Evolutionary conservation across 2,113 vertebrate species (phyloP).

Genomic region (Eudorcas thomsonii): DNA sequence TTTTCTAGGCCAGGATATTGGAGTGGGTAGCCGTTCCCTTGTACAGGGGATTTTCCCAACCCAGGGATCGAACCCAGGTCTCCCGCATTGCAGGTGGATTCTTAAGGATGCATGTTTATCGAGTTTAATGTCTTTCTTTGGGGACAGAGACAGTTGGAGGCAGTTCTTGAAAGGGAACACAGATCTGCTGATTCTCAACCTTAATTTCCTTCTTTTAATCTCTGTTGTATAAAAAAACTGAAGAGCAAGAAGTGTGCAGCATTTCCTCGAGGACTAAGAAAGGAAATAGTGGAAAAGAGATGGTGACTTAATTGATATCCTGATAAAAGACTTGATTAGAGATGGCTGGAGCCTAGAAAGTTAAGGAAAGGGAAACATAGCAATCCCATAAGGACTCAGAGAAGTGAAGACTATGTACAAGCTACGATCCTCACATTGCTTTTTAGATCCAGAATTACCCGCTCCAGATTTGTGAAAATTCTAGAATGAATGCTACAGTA

Average conservation of each 20-base stretch:
- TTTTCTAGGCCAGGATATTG: background rate
- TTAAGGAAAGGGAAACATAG: background rate
- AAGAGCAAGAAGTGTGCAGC: background rate
- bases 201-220: constrained; percentile 6
- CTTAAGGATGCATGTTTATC: background rate
- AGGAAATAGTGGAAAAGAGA: background rate
- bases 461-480: constrained; percentile 15
- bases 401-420: background rate
- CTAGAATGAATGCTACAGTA: background rate
- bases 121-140: constrained; percentile 11
- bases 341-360: background rate
- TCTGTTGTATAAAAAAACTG: background rate
- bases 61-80: background rate
- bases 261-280: background rate
- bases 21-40: background rate
- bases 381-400: background rate
- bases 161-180: background rate
- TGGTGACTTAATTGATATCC: background rate
- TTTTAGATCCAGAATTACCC: background rate
- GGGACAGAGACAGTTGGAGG: background rate
- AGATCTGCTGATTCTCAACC: background rate
- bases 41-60: background rate
- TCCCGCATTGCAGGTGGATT: background rate
- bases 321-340: background rate
- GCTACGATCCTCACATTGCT: background rate